phyloP scores from a whole-genome alignment of 2,888 invertebrate species.

The Agrochola circellaris region DNA sequence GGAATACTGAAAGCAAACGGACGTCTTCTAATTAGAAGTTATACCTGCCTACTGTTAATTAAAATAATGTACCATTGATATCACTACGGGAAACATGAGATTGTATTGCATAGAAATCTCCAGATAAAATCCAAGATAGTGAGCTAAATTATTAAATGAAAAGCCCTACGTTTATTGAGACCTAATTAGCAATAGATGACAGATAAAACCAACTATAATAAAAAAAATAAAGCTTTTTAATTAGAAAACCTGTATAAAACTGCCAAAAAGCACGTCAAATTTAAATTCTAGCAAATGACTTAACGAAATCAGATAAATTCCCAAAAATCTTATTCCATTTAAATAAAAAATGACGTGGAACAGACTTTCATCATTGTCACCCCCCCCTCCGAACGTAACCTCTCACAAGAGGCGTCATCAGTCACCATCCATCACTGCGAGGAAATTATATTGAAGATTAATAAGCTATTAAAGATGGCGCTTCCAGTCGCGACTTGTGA shows the following conservation, averaged over 20 bases:
- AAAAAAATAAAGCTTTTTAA: not conserved
- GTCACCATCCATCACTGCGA: constrained; percentile 82
- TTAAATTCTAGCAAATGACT: not conserved
- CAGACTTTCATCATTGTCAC: constrained; percentile 64
- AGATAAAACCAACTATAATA: not conserved
- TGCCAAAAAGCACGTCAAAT: not conserved
- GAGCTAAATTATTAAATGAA: not conserved
- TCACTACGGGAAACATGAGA: not conserved
- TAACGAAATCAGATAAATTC: not conserved
- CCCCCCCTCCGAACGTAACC: constrained; percentile 74
- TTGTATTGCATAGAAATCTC: constrained; percentile 3
- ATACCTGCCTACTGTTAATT: constrained; percentile 13
- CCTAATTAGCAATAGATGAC: not conserved
- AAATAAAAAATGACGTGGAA: constrained; percentile 38
- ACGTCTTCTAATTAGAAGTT: constrained; percentile 37
- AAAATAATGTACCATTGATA: constrained; percentile 8
- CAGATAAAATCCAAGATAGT: not conserved
- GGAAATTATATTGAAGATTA: constrained; percentile 86
- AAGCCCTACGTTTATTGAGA: not conserved
- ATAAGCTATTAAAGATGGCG: constrained; percentile 79
- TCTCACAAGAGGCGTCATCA: constrained; percentile 72
- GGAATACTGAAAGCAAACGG: constrained; percentile 19
- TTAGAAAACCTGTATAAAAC: not conserved
- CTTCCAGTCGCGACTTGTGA: constrained; percentile 60
- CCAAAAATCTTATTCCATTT: constrained; percentile 30